Conservation (phyloP, 2,888 invertebrate species). For the Drosophila meridionalis region DNA sequence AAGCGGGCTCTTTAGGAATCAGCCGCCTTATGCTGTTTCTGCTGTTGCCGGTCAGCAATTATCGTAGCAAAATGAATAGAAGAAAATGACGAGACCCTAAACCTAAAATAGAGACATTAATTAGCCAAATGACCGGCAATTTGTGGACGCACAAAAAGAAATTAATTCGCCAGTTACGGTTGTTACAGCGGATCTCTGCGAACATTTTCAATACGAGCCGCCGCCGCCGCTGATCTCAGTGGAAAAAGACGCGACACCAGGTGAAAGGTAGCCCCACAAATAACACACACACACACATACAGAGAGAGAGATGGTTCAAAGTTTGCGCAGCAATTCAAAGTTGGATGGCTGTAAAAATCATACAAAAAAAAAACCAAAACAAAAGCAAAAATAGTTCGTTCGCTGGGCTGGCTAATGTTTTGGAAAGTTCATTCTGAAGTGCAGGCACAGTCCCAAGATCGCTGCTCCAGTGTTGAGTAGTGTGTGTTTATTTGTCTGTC, state of each 20-base stretch:
- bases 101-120: conserved; percentile 79
- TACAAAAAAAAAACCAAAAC: background rate
- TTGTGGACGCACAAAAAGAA: conserved; percentile 64
- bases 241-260: conserved; percentile 46
- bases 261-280: conserved; percentile 59
- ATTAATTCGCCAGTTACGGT: conserved; percentile 81
- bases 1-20: conserved; percentile 48
- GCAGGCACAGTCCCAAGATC: conserved; percentile 54
- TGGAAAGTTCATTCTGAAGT: conserved; percentile 74
- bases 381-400: conserved; percentile 5
- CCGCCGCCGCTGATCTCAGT: conserved; percentile 3
- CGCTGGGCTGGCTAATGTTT: conserved; percentile 59
- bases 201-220: conserved; percentile 40
- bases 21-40: conserved; percentile 12
- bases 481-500: conserved; percentile 48
- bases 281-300: background rate
- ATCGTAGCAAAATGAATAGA: conserved; percentile 49
- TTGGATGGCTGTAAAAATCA: conserved; percentile 34
- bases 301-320: conserved; percentile 34
- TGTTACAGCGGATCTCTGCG: conserved; percentile 66
- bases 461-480: conserved; percentile 32
- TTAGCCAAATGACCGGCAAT: conserved; percentile 78
- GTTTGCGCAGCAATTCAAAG: conserved; percentile 52
- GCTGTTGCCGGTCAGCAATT: conserved; percentile 37
- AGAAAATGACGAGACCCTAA: conserved; percentile 66